Evolutionary conservation across 2,888 invertebrate species (phyloP).

Genomic region (Syrphus vitripennis): DNA sequence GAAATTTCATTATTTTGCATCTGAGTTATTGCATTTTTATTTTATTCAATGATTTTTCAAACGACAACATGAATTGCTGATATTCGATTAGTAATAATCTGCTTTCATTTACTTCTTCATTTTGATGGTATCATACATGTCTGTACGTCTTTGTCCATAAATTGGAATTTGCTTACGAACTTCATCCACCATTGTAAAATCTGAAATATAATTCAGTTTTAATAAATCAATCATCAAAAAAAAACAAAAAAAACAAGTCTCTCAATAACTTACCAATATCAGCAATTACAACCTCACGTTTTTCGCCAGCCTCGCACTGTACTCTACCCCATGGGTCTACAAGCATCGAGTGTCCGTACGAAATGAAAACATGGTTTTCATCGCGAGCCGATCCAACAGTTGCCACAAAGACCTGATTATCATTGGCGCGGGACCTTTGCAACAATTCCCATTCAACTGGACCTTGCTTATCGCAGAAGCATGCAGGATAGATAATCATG

Average conservation of each 20-base stretch:
- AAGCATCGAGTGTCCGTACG: slow-evolving; percentile 93
- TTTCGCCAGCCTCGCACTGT: slow-evolving; percentile 85
- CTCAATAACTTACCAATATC: slow-evolving; percentile 84
- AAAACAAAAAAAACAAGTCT: too few relatives aligned
- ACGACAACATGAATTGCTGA: too few relatives aligned
- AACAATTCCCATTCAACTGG: slow-evolving; percentile 96
- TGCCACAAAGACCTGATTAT: slow-evolving; percentile 94
- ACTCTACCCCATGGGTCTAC: slow-evolving; percentile 91
- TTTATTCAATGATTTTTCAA: too few relatives aligned
- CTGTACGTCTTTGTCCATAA: slow-evolving; percentile 86
- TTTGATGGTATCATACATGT: slow-evolving; percentile 85
- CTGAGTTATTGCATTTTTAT: too few relatives aligned
- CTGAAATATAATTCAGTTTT: slow-evolving; percentile 80
- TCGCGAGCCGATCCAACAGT: slow-evolving; percentile 92
- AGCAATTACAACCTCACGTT: slow-evolving; percentile 87
- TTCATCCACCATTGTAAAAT: slow-evolving; percentile 87
- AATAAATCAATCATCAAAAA: too few relatives aligned
- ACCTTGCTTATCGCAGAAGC: slow-evolving; percentile 87
- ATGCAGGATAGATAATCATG: slow-evolving; percentile 94
- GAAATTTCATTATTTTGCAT: too few relatives aligned
- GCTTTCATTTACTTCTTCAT: slow-evolving; percentile 19
- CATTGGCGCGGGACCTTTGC: slow-evolving; percentile 90
- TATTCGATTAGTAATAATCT: too few relatives aligned
- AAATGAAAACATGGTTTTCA: slow-evolving; percentile 88
- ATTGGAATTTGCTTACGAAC: slow-evolving; percentile 93